Evolutionary conservation across 1,140 invertebrate species (phyloP).

Genomic region (Schlechtendalia chinensis): DNA sequence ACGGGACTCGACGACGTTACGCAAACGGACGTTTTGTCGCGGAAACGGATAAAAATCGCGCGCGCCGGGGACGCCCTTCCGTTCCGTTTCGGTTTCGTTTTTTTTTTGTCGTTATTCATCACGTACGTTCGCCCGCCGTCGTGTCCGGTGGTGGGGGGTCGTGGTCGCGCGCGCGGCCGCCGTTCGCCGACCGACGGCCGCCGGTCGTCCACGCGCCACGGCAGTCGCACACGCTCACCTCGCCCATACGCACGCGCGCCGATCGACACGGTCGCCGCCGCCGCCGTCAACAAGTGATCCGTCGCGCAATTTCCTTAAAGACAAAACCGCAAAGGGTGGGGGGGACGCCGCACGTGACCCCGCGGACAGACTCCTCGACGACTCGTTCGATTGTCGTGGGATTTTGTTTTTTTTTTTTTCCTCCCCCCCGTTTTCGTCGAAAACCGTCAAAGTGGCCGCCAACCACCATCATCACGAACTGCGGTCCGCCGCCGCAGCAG

Average conservation of each 20-base stretch:
- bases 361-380: too few relatives aligned
- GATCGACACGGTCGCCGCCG: background rate
- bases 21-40: background rate
- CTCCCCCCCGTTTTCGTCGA: background rate
- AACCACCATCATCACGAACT: constrained; percentile 30
- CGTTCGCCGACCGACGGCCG: constrained; percentile 13
- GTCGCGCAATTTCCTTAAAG: constrained; percentile 29
- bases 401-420: constrained; percentile 16
- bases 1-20: background rate
- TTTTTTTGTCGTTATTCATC: background rate
- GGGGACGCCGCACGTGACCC: background rate
- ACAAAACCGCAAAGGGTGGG: constrained; percentile 19
- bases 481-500: constrained; percentile 35
- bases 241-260: background rate
- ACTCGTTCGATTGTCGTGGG: too few relatives aligned
- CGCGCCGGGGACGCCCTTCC: constrained; percentile 22
- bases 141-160: constrained; percentile 18
- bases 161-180: constrained; percentile 46
- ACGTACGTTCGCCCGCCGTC: too few relatives aligned
- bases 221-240: constrained; percentile 29
- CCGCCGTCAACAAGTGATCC: constrained; percentile 30
- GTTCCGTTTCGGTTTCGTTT: too few relatives aligned
- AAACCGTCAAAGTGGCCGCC: constrained; percentile 35
- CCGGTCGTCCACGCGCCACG: constrained; percentile 42
- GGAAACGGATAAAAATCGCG: background rate